Evolutionary conservation across 2,113 vertebrate species (phyloP), one percentile per base, ranked within the genome.

Genomic region (Plotosus lineatus): DNA sequence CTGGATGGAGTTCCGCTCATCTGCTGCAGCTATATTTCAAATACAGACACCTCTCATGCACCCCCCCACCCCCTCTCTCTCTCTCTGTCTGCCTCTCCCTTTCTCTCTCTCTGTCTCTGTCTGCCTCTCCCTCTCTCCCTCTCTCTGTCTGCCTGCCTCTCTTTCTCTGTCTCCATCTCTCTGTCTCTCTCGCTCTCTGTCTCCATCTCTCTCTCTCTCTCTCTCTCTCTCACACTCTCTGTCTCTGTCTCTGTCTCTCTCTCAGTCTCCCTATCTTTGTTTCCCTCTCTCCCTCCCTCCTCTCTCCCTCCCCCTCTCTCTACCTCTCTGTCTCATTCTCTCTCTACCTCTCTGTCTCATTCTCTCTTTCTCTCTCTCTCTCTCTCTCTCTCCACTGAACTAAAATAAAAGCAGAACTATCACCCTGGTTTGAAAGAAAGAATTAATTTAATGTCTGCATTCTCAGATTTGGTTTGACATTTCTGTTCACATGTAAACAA

Each of bases 11-110:
- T 71, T 82, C 75, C 71, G 50, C 85, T 82, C 73, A 80, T 82
- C 85, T 81, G 58, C 77, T 55, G 38, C 81, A 85, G 74, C 73
- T 83, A 77, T 73, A 72, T 84, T 78, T 77, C 69, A 81, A 55
- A 75, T 58, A 79, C 53, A 75, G 51, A 80, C 56, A 15, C 53
- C 40, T 60, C 76, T 75, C 21, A 17, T 53, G 58, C 68, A 33
- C 75, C 40, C 6, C 14, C 40, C 36, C 60, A 75, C 63, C 36
- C 19, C 50, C 71, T 55, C 10, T 28, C 46, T 77, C 58, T 15
- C 75, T 33, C 15, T 42, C 50, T 36, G 9, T 31, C 50, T 44
- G 19, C 26, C 56, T 23, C 12, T 9, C 3, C 19, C 75, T 48
- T 4, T 15, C 40, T 36, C 60, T 78, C 63, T 46, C 19, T 56